These are phyloP conservation scores for Haplochromis vanheusdeni DNA, from an alignment of 2,113 vertebrate genomes.

Conservation along the genomic window DNA sequence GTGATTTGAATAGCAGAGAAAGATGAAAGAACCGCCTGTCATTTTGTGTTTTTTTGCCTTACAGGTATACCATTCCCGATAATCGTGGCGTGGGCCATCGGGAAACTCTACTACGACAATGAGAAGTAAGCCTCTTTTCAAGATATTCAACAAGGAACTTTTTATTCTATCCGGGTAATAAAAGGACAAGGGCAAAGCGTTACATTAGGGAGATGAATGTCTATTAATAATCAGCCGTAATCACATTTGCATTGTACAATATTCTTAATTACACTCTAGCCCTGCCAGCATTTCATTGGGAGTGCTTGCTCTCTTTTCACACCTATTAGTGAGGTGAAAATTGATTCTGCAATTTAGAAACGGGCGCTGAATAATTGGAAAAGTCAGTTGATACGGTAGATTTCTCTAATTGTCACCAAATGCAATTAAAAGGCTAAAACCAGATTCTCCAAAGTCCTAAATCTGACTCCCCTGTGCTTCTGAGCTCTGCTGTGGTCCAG, in stretches of 20 bases:
- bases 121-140: slow-evolving; percentile 81
- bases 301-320: neutral
- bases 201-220: slow-evolving; percentile 15
- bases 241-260: slow-evolving; percentile 17
- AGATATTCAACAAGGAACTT: neutral
- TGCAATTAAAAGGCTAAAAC: neutral
- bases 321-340: neutral
- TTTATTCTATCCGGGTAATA: neutral
- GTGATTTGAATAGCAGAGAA: slow-evolving; percentile 4
- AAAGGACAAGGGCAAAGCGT: slow-evolving; percentile 11
- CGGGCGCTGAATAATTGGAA: neutral
- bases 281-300: neutral
- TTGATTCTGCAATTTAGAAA: neutral
- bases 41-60: neutral
- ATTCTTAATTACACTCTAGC: neutral
- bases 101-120: slow-evolving; percentile 92
- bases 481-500: neutral
- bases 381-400: neutral
- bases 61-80: slow-evolving; percentile 91
- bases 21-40: slow-evolving; percentile 1
- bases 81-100: slow-evolving; percentile 88
- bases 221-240: slow-evolving; percentile 27
- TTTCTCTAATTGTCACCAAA: neutral
- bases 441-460: neutral
- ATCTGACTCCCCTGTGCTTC: neutral